Conservation (phyloP, 2,888 invertebrate genomes). For the Dryomyza anilis region DNA sequence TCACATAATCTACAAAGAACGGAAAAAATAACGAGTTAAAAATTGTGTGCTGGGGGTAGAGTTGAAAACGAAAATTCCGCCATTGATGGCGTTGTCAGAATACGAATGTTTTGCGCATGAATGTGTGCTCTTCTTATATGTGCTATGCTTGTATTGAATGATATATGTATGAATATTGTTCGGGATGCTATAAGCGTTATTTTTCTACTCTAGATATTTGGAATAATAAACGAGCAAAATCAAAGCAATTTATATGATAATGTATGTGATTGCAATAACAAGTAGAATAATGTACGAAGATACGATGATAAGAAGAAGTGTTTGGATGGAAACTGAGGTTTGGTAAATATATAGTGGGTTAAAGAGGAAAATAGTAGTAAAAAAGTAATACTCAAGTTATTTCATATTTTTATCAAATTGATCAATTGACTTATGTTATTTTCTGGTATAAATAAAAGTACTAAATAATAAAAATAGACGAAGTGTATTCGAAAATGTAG, state of each 20-base stretch:
- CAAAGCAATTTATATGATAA: conserved; percentile 52
- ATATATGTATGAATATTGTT: conserved; percentile 18
- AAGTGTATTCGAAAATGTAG: no score
- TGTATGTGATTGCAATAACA: conserved; percentile 29
- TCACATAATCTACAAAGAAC: no score
- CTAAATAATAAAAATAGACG: no score
- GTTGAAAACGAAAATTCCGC: conserved; percentile 35
- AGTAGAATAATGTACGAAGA: conserved; percentile 13
- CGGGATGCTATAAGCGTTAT: conserved; percentile 46
- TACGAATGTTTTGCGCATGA: conserved; percentile 24
- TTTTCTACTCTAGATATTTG: conserved; percentile 54
- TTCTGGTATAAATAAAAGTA: no score
- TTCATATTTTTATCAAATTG: no score
- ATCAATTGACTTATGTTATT: no score
- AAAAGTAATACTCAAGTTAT: no score
- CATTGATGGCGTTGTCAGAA: conserved; percentile 36
- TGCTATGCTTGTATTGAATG: conserved; percentile 4
- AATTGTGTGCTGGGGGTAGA: neutral
- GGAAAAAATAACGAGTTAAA: neutral
- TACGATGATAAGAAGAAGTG: no score
- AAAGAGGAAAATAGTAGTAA: no score
- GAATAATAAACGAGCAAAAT: conserved; percentile 49
- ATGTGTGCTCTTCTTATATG: conserved; percentile 7
- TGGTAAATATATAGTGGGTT: no score
- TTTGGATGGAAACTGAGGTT: no score